Evolutionary conservation across 2,113 vertebrate species (phyloP), one percentile per base, ranked within the genome.

Genomic region (Paramormyrops kingsleyae): DNA sequence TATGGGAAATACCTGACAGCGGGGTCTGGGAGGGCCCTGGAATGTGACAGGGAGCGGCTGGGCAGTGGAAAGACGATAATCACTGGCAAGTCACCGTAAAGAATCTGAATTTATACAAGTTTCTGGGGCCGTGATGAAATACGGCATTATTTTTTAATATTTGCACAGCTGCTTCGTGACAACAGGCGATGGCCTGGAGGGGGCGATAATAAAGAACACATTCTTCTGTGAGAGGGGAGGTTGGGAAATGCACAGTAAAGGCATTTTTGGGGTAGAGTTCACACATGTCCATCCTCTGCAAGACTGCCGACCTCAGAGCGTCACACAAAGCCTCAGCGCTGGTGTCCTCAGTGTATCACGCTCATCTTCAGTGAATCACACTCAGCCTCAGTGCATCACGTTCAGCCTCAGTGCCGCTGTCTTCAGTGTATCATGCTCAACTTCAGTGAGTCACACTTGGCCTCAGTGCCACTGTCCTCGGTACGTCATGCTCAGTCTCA

Each of bases 81-180:
- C n/a, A 12, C 15, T 10, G 12, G 12, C 85, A 56, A 52, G 50
- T 31, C 27, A 52, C n/a, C 35, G 31, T 46, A 35, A 47, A 42
- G 50, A 53, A 27, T 27, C 6, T 17, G n/a, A 84, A 31, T 53
- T 39, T 53, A 52, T 35, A 19, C 10, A 53, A 42, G 27, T 87
- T 87, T 87, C 31, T 50, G 17, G 27, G 85, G 85, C 49, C 50
- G 27, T 17, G 50, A 87, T 53, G 85, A 87, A 87, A 87, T 35
- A 19, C 13, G 5, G 9, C 35, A 35, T 53, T 87, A 87, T 87
- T 87, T 87, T 35, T 87, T 56, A 19, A 87, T 87, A 53, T 87
- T 87, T 53, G 50, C 85, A 53, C 85, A 53, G 85, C 85, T 52
- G 85, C 50, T n/a, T 7, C 50, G n/a, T 56, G 85, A 87, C 50